A percentile compares a stretch with the other conserved stretches of the same genome.
These are phyloP conservation scores for Zosterops hypoxanthus DNA, from an alignment of 2,113 vertebrate species.

Conservation along the genomic window DNA sequence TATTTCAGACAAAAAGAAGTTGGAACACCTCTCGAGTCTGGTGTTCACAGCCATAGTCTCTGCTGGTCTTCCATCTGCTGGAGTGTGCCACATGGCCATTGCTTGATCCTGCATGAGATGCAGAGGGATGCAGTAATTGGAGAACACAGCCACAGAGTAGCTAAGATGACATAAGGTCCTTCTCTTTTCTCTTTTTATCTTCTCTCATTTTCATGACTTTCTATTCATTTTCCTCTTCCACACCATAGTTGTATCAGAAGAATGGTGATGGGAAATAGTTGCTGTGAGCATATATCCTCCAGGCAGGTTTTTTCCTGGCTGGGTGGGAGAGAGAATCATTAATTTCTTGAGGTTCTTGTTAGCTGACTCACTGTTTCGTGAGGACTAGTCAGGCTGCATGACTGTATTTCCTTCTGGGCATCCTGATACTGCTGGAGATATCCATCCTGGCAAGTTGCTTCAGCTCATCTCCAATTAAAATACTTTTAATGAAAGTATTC, in stretches of 20 bases:
- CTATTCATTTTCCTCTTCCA: neutral
- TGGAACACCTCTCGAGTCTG: neutral
- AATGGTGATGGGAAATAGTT: neutral
- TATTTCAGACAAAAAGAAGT: neutral
- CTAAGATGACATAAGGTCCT: neutral
- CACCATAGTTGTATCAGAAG: neutral
- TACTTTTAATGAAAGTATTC: conserved; percentile 72
- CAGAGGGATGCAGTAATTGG: neutral
- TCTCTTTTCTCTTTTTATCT: neutral
- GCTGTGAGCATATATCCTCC: neutral
- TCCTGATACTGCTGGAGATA: neutral
- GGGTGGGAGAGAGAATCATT: neutral
- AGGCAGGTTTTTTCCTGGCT: neutral
- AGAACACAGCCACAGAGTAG: neutral
- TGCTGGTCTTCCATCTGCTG: neutral
- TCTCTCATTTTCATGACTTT: neutral
- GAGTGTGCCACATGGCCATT: neutral
- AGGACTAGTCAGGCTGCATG: neutral
- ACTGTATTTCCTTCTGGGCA: neutral
- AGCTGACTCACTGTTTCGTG: neutral
- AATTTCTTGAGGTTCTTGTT: neutral
- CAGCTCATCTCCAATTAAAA: conserved; percentile 74
- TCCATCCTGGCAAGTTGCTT: neutral
- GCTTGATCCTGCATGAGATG: neutral
- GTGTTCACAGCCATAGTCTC: neutral